Evolutionary conservation across 2,888 invertebrate genomes (phyloP).

Genomic region (Eupithecia insigniata): DNA sequence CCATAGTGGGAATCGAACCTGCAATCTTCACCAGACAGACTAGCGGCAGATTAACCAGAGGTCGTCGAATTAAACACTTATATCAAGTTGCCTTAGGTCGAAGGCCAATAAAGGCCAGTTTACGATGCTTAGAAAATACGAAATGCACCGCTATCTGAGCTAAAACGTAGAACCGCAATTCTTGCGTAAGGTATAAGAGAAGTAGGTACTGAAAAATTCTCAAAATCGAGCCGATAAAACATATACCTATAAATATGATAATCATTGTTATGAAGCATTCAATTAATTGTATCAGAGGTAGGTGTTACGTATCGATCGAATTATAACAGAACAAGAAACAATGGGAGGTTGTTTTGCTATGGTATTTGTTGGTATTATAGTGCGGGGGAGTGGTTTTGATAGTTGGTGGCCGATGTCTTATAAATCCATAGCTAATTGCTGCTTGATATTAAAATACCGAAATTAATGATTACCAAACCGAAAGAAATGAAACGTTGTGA

Average conservation of each 20-base stretch:
- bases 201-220: too few species aligned
- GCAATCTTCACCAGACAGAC: too few species aligned
- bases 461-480: neutral
- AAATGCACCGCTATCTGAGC: too few species aligned
- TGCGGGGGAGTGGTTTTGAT: conserved; percentile 36
- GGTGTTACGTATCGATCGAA: conserved; percentile 16
- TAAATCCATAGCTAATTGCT: neutral
- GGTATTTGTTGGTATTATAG: conserved; percentile 26
- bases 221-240: too few species aligned
- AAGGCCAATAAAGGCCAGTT: too few species aligned
- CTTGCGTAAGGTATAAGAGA: too few species aligned
- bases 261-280: conserved; percentile 35
- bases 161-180: too few species aligned
- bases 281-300: conserved; percentile 25
- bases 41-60: too few species aligned
- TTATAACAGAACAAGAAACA: conserved; percentile 35
- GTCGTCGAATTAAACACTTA: too few species aligned
- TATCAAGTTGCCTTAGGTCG: too few species aligned
- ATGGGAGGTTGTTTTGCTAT: conserved; percentile 38
- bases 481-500: neutral
- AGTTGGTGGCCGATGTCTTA: conserved; percentile 14
- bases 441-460: neutral
- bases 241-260: neutral
- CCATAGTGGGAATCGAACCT: too few species aligned
- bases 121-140: too few species aligned